Percentiles rank a stretch among this genome's conserved stretches.
phyloP scores from a whole-genome alignment of 2,797 vertebrate genomes.

The Chelmon rostratus region DNA sequence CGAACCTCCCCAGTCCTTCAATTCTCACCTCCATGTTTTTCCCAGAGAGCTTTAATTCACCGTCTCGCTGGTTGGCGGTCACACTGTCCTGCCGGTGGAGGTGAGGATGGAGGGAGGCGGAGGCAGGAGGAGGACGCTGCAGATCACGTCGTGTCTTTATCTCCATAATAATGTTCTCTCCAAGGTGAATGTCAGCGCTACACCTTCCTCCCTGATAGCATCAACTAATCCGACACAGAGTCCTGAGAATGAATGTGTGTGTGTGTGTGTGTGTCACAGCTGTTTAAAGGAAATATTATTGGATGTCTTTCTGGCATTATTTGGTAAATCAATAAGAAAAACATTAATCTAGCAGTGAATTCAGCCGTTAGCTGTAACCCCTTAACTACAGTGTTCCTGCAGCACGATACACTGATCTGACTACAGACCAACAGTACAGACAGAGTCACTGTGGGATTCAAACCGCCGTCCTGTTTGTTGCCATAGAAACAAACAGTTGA shows the following conservation, averaged over 20 bases:
- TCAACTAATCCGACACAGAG: constrained; percentile 16
- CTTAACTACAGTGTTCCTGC: no score
- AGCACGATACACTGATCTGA: no score
- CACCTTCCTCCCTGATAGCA: constrained; percentile 15
- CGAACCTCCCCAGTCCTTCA: background rate
- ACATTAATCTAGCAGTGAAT: no score
- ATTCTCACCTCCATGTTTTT: background rate
- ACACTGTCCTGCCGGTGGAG: background rate
- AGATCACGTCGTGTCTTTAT: constrained; percentile 33
- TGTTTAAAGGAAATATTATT: no score
- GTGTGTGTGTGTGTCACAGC: no score
- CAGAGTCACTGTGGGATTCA: background rate
- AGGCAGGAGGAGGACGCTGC: constrained; percentile 6
- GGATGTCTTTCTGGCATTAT: no score
- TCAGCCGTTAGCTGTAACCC: no score
- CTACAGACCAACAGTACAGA: background rate
- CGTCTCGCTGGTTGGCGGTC: background rate
- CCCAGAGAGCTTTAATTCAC: constrained; percentile 1
- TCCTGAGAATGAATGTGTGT: no score
- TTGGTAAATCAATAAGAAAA: no score
- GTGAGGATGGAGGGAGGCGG: background rate
- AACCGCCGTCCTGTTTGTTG: constrained; percentile 7
- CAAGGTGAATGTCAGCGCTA: constrained; percentile 38
- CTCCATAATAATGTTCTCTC: constrained; percentile 23
- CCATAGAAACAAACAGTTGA: constrained; percentile 31